Conservation (phyloP, 1,140 invertebrate species). For the Vanessa atalanta region DNA sequence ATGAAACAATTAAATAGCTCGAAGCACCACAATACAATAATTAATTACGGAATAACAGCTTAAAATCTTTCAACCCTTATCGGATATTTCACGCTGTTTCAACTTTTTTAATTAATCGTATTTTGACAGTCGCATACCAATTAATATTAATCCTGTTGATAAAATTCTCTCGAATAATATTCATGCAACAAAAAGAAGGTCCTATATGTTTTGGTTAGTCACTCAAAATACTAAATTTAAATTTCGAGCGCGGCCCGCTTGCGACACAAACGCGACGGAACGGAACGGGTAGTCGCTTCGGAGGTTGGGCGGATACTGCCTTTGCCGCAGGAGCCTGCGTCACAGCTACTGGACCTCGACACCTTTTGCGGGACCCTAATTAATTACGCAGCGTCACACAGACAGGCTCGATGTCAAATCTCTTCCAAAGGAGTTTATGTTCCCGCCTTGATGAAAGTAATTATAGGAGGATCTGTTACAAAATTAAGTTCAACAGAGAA, state of each 20-base stretch:
- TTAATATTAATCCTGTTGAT: not conserved
- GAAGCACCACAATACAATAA: not conserved
- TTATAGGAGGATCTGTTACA: slow-evolving; percentile 3
- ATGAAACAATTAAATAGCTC: slow-evolving; percentile 2
- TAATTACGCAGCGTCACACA: slow-evolving; percentile 66
- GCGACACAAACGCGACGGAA: slow-evolving; percentile 17
- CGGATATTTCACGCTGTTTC: slow-evolving; percentile 20
- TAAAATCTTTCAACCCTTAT: slow-evolving; percentile 18
- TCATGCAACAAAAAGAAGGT: not conserved
- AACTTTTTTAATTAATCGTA: slow-evolving; percentile 29
- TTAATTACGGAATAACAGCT: slow-evolving; percentile 18
- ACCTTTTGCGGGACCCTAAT: slow-evolving; percentile 74
- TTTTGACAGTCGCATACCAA: slow-evolving; percentile 16
- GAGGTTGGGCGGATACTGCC: slow-evolving; percentile 60
- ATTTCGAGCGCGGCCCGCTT: slow-evolving; percentile 26
- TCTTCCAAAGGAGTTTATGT: slow-evolving; percentile 34
- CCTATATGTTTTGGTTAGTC: slow-evolving; percentile 2
- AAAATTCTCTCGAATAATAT: not conserved
- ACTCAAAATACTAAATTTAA: slow-evolving; percentile 23
- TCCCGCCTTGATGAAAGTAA: slow-evolving; percentile 27
- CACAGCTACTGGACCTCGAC: slow-evolving; percentile 65
- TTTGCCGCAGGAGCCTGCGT: slow-evolving; percentile 75
- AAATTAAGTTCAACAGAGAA: not conserved
- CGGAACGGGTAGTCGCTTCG: slow-evolving; percentile 50
- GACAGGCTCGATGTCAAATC: slow-evolving; percentile 59